These are phyloP conservation scores for Labroides dimidiatus DNA, from an alignment of 2,797 vertebrate species.

Conservation along the genomic window DNA sequence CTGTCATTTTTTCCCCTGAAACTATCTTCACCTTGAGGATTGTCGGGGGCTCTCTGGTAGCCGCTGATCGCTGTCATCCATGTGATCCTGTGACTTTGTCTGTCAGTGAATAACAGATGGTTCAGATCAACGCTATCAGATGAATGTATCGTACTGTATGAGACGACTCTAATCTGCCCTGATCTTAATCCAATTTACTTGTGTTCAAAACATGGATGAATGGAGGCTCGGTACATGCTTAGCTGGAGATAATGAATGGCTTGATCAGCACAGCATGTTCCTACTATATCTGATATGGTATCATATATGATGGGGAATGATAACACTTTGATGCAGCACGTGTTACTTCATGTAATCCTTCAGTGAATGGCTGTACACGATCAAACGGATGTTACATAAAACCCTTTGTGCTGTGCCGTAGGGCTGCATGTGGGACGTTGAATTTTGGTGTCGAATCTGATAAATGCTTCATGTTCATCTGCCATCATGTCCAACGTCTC, in stretches of 20 bases:
- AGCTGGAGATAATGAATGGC: conserved; percentile 38
- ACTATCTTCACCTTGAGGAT: conserved; percentile 22
- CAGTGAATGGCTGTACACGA: conserved; percentile 2
- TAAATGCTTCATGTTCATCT: neutral
- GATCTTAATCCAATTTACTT: conserved; percentile 61
- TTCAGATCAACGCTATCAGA: conserved; percentile 51
- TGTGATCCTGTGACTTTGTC: conserved; percentile 42
- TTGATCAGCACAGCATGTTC: conserved; percentile 28
- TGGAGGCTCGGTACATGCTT: conserved; percentile 23
- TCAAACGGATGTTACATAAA: neutral
- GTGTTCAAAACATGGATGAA: conserved; percentile 34
- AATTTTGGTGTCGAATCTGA: neutral
- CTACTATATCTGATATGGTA: conserved; percentile 7
- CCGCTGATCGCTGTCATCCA: conserved; percentile 34
- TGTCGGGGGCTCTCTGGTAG: conserved; percentile 4
- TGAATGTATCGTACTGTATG: conserved; percentile 21
- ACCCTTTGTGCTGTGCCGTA: too few relatives aligned
- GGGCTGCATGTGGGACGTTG: neutral
- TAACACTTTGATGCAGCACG: conserved; percentile 14
- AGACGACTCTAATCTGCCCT: conserved; percentile 45
- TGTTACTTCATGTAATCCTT: conserved; percentile 7
- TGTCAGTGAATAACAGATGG: conserved; percentile 50
- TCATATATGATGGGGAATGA: conserved; percentile 12
- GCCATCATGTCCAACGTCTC: neutral
- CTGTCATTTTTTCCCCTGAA: too few relatives aligned